These are phyloP conservation scores for Calycopis cecrops DNA, from an alignment of 1,140 invertebrate species.

Conservation along the genomic window DNA sequence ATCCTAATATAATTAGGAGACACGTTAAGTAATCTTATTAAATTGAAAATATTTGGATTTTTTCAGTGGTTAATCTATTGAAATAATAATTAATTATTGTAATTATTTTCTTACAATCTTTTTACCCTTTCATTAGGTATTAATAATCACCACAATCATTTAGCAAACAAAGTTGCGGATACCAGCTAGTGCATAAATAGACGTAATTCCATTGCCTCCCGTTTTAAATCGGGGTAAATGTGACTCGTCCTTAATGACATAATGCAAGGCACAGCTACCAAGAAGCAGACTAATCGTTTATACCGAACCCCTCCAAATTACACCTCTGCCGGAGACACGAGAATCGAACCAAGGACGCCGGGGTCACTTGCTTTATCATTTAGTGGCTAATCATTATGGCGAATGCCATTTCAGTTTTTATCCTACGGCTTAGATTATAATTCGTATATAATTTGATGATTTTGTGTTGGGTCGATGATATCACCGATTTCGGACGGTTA, in stretches of 20 bases:
- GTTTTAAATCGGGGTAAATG: too few species aligned
- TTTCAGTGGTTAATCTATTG: too few species aligned
- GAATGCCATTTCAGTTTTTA: slow-evolving; percentile 65
- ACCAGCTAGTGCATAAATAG: too few species aligned
- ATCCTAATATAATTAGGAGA: too few species aligned
- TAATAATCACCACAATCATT: too few species aligned
- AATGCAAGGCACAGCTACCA: slow-evolving; percentile 56
- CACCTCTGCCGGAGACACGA: slow-evolving; percentile 63
- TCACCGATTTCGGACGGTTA: not conserved
- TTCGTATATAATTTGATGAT: slow-evolving; percentile 25
- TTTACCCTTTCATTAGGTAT: too few species aligned
- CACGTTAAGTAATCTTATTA: too few species aligned
- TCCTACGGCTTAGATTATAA: slow-evolving; percentile 57
- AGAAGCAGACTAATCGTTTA: slow-evolving; percentile 66
- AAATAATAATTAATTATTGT: too few species aligned
- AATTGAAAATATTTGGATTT: too few species aligned
- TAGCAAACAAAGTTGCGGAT: too few species aligned
- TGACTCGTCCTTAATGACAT: slow-evolving; percentile 50
- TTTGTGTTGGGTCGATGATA: slow-evolving; percentile 1
- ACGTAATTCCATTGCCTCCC: too few species aligned
- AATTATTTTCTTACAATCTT: too few species aligned
- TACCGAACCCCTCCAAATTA: slow-evolving; percentile 64
- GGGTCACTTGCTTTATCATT: slow-evolving; percentile 67
- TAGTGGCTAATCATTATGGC: slow-evolving; percentile 65
- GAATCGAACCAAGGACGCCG: slow-evolving; percentile 64